phyloP scores from a whole-genome alignment of 2,113 vertebrate species.

The Penelope pileata region DNA sequence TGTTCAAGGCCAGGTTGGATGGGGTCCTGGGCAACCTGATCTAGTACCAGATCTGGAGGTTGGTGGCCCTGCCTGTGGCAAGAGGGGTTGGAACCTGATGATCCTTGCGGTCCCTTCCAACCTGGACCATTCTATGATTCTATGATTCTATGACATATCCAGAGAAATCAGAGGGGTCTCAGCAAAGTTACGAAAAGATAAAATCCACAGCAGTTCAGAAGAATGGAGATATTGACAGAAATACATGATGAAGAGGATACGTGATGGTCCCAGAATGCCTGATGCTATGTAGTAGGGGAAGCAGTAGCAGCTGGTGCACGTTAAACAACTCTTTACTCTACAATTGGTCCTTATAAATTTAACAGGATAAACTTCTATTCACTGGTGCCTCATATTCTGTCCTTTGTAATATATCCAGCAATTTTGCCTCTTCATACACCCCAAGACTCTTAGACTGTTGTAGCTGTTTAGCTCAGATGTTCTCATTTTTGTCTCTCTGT shows the following conservation, averaged over 20 bases:
- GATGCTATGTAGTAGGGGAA: not conserved
- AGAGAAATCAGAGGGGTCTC: not conserved
- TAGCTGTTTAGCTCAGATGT: not conserved
- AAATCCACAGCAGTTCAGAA: not conserved
- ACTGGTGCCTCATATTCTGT: not conserved
- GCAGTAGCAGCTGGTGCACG: slow-evolving; percentile 18
- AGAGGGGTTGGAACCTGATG: no score
- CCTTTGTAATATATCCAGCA: slow-evolving; percentile 12
- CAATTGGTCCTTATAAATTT: slow-evolving; percentile 8
- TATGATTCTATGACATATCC: no score
- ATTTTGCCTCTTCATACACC: slow-evolving; percentile 21
- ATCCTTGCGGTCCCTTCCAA: no score
- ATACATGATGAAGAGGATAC: not conserved
- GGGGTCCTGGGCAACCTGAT: no score
- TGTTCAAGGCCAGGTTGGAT: no score
- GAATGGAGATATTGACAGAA: not conserved
- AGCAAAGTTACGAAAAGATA: not conserved
- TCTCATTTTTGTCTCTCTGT: not conserved
- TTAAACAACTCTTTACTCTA: not conserved
- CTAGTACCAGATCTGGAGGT: no score
- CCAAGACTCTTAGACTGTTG: not conserved
- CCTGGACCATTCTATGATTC: no score
- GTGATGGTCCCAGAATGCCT: not conserved
- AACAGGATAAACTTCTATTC: not conserved
- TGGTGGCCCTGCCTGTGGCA: no score